Base-by-base conservation (phyloP, 92 coral and sea anemone species). In the Plumapathes pennacea region DNA sequence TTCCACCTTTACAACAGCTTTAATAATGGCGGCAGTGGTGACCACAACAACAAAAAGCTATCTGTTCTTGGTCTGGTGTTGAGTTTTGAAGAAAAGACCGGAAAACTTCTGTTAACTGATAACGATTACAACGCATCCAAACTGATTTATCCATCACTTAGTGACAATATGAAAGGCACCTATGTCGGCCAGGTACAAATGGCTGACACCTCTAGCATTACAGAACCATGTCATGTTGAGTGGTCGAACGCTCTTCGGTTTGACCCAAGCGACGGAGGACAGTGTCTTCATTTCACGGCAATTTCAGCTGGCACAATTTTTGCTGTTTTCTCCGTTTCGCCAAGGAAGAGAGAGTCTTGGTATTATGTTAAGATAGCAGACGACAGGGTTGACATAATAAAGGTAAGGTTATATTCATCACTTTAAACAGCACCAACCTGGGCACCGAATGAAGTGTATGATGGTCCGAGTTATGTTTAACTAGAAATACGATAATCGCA, bases 41-140 rank as follows among this genome's bases (percentile, higher is more conserved):
- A 46, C 46, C 38, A 33, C 6, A 20, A 52, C 17, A 71, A 58
- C 18, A 32, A 20, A 29, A 74, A 74, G 46, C 54, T 74, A 10
- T 74, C 81, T 59, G 48, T 74, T 23, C 31, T 74, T 54, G 81
- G 81, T 11, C 75, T 74, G 5, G 66, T 74, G n/a, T 33, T 64
- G 11, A 64, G 31, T 15, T 74, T 33, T 43, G 66, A 55, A 13
- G 74, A 62, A 47, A 60, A 29, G 44, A 26, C 32, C 0, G 81
- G 75, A 18, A 18, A 30, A 7, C 66, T 74, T 31, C 38, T 36
- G 4, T 48, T 74, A 0, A 19, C 53, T 5, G 12, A 41, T 18
- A 30, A 6, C 15, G 81, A 74, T 30, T 74, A 27, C 23, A 17
- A 14, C 22, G 67, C n/a, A 23, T 63, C 81, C 26, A 27, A 55